Base-by-base conservation (phyloP, 2,888 invertebrate genomes). In the Axea sp. region DNA sequence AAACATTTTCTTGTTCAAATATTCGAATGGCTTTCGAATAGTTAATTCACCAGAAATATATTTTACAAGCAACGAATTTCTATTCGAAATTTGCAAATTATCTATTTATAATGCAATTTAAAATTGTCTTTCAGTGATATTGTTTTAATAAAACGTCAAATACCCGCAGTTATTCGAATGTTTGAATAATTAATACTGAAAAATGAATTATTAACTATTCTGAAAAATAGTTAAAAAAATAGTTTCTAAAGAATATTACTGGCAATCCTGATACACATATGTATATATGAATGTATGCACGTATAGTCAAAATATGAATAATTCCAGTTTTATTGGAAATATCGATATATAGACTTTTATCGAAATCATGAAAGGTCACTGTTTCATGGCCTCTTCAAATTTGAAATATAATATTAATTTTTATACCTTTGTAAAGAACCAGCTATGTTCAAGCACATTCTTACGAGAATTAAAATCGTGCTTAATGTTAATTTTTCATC, bases 311-410 rank as follows among this genome's bases (percentile, higher is more conserved):
- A 77, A 80, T 80, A 80, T 82, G 67, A 79, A 80, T 77, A 77
- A 82, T 86, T 86, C 87, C 86, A 86, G 86, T 87, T 87, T 87
- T 86, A 86, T 83, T 86, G 86, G 86, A 87, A 85, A 72, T 79
- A 81, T 83, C 80, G 77, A 80, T 82, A 82, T 82, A 83, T 59
- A 73, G 82, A 84, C 81, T 24, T 83, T 84, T 83, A 69, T 75
- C 43, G 33, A 59, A 73, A 67, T 60, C 17, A 22, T 22, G 5
- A 24, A 60, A 45, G 73, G 62, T 68, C 68, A 39, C 11, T 53
- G 39, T 55, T 33, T 41, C 24, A 55, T 62, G 73, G 51, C 64
- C 75, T 73, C 62, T 71, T 49, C 49, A 73, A 71, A 73, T 75
- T 75, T 72, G 64, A 73, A 68, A 72, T 64, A 75, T 77, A 76